Conservation (phyloP, 2,113 vertebrate species). For the Urocitellus parryii region DNA sequence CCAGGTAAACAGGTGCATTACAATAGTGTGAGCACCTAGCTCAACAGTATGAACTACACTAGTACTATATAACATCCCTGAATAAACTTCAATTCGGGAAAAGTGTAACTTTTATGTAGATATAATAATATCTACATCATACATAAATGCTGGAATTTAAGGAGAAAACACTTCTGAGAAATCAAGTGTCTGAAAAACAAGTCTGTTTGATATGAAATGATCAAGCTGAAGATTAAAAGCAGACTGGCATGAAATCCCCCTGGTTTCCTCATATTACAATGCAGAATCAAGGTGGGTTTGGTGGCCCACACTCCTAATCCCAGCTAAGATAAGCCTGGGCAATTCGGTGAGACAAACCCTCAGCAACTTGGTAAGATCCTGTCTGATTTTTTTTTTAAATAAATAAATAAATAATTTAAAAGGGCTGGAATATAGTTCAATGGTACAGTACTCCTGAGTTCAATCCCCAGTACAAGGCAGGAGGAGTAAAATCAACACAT, state of each 20-base stretch:
- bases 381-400: no score
- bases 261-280: not conserved
- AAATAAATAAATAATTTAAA: no score
- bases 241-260: not conserved
- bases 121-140: not conserved
- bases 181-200: not conserved
- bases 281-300: no score
- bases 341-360: no score
- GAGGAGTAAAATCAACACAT: not conserved
- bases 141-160: not conserved
- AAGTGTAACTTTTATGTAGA: not conserved
- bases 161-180: not conserved
- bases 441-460: no score
- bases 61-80: not conserved
- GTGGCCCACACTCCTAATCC: no score
- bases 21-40: not conserved
- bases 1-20: not conserved
- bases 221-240: not conserved
- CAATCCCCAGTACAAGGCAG: no score
- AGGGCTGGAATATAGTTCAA: no score
- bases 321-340: no score
- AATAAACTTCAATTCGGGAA: not conserved
- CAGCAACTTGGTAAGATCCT: no score
- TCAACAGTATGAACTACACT: not conserved
- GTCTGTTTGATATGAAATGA: not conserved